Conservation (phyloP, 2,113 vertebrate genomes). For the Platycercus adscitus region DNA sequence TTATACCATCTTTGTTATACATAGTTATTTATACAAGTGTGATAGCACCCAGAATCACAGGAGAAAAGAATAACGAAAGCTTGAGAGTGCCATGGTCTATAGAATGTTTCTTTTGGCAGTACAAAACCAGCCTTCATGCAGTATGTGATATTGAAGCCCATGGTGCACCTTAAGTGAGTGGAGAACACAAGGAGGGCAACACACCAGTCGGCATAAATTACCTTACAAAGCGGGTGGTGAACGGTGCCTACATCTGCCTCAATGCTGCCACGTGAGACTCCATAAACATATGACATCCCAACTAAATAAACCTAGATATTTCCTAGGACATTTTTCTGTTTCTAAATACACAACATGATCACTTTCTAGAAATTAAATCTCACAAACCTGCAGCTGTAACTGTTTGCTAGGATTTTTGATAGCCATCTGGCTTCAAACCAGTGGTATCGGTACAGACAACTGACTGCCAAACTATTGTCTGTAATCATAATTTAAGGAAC, state of each 20-base stretch:
- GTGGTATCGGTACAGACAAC: background rate
- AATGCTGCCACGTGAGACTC: fast-evolving
- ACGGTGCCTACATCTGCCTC: background rate
- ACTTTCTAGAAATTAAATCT: background rate
- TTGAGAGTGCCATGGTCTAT: too few relatives aligned
- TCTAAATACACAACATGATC: background rate
- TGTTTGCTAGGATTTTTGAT: background rate
- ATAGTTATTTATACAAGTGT: background rate
- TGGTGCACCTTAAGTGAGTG: fast-evolving
- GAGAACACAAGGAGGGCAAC: background rate
- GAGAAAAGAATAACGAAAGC: background rate
- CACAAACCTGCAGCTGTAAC: background rate
- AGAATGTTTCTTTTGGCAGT: background rate
- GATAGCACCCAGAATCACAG: background rate
- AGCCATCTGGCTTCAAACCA: background rate
- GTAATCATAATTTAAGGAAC: background rate
- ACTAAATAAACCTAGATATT: background rate
- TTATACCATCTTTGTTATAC: background rate
- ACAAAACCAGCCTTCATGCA: background rate
- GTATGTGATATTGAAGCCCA: background rate
- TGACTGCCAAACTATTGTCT: background rate
- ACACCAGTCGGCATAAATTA: background rate
- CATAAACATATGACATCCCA: background rate
- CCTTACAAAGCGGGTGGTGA: too few relatives aligned
- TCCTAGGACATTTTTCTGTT: background rate